Evolutionary conservation across 2,888 invertebrate genomes (phyloP).

Genomic region (Cheilosia pagana): DNA sequence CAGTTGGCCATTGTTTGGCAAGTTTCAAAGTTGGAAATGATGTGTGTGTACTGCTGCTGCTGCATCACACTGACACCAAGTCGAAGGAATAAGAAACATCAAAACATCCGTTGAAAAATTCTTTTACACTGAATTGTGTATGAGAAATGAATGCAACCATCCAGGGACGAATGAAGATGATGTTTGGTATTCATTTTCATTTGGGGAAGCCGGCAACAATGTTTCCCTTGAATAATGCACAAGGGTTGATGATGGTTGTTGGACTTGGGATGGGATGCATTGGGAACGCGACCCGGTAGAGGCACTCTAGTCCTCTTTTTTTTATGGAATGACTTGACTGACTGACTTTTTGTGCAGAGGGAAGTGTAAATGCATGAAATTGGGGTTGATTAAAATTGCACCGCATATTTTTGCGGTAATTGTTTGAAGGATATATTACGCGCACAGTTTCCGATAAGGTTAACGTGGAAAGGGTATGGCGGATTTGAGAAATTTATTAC

Average conservation of each 20-base stretch:
- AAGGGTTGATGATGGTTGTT: constrained; percentile 20
- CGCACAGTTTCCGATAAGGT: too few species aligned
- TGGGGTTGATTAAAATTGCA: constrained; percentile 55
- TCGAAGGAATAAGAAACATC: constrained; percentile 39
- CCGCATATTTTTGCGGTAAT: constrained; percentile 53
- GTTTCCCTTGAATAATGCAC: constrained; percentile 56
- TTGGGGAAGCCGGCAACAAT: constrained; percentile 53
- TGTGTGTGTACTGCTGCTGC: neutral
- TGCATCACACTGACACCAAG: constrained; percentile 48
- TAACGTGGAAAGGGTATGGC: too few species aligned
- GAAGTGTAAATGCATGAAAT: constrained; percentile 61
- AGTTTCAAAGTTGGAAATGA: constrained; percentile 7
- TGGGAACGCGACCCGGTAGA: constrained; percentile 24
- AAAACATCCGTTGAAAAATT: constrained; percentile 50
- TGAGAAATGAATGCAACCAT: constrained; percentile 31
- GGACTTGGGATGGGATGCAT: neutral
- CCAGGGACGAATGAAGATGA: constrained; percentile 42
- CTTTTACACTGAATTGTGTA: constrained; percentile 53
- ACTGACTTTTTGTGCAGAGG: neutral
- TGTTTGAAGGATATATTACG: constrained; percentile 32
- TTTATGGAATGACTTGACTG: neutral
- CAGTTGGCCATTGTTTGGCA: constrained; percentile 54
- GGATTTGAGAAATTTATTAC: too few species aligned
- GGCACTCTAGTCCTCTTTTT: neutral
- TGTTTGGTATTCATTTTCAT: constrained; percentile 66